A percentile compares a stretch with the other conserved stretches of the same genome.
Conservation (phyloP, 1,140 invertebrate genomes). For the Lithobius niger region DNA sequence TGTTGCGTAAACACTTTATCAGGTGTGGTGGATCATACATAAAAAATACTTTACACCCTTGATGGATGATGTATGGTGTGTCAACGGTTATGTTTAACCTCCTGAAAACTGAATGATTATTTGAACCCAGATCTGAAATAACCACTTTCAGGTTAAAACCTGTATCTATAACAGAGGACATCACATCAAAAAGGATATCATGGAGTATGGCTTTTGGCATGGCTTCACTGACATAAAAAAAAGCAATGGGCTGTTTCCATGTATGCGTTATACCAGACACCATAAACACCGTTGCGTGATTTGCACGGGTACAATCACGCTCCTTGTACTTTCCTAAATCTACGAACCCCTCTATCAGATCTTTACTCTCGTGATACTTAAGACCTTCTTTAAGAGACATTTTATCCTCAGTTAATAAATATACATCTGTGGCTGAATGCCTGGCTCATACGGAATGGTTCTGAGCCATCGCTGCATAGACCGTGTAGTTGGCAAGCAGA, state of each 20-base stretch:
- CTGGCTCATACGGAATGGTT: not conserved
- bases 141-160: conserved; percentile 4
- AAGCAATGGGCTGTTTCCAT: conserved; percentile 7
- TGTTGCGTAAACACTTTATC: conserved; percentile 6
- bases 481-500: not conserved
- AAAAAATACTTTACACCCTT: conserved; percentile 1
- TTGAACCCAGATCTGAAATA: conserved; percentile 3
- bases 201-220: not conserved
- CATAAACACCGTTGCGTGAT: conserved; percentile 8
- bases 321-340: not conserved
- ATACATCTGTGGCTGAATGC: not conserved
- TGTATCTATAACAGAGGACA: not conserved
- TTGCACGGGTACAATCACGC: not conserved
- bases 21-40: conserved; percentile 5
- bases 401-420: conserved; percentile 9
- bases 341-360: conserved; percentile 7
- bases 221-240: conserved; percentile 10
- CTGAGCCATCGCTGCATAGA: not conserved
- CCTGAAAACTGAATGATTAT: conserved; percentile 8
- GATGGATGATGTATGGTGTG: not conserved
- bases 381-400: conserved; percentile 9
- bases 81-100: not conserved
- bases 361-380: not conserved
- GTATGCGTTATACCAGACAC: not conserved
- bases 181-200: not conserved